Conservation (phyloP, 2,113 vertebrate species). For the Sander vitreus region DNA sequence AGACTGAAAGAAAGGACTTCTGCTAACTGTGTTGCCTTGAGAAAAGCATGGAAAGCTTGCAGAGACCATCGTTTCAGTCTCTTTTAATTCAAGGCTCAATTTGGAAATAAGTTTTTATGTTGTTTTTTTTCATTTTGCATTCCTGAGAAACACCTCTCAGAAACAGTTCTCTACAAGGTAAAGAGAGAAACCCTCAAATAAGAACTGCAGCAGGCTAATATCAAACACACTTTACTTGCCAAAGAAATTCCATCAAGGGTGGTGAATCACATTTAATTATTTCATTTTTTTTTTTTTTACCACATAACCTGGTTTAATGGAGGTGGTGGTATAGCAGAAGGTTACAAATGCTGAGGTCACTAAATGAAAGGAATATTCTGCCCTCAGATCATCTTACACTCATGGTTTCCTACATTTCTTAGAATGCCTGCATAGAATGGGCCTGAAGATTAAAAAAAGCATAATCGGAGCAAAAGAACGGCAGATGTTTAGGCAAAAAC, state of each 20-base stretch:
- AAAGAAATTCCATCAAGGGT: no score
- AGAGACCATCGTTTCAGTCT: background rate
- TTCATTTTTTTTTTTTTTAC: no score
- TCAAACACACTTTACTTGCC: no score
- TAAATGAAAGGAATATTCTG: background rate
- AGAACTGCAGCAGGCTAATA: background rate
- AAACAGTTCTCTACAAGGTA: background rate
- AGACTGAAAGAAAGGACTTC: conserved; percentile 11
- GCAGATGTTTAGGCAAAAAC: background rate
- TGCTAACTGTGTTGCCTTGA: conserved; percentile 1
- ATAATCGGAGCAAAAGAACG: background rate
- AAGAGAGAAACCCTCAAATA: background rate
- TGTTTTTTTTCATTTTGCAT: background rate
- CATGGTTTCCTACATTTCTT: background rate
- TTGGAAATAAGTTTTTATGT: background rate
- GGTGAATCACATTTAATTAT: no score
- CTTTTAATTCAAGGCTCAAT: background rate
- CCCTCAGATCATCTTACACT: background rate
- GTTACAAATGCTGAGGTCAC: background rate
- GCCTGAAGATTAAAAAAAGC: background rate
- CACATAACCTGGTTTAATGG: no score
- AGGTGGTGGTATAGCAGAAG: no score
- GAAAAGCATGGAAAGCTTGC: conserved; percentile 8
- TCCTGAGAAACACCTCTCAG: background rate
- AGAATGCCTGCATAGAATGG: background rate